Percentiles rank a stretch among this genome's conserved stretches.
These are phyloP conservation scores for Halocynthia roretzi DNA, from an alignment of 23 tunicate species.

Conservation along the genomic window DNA sequence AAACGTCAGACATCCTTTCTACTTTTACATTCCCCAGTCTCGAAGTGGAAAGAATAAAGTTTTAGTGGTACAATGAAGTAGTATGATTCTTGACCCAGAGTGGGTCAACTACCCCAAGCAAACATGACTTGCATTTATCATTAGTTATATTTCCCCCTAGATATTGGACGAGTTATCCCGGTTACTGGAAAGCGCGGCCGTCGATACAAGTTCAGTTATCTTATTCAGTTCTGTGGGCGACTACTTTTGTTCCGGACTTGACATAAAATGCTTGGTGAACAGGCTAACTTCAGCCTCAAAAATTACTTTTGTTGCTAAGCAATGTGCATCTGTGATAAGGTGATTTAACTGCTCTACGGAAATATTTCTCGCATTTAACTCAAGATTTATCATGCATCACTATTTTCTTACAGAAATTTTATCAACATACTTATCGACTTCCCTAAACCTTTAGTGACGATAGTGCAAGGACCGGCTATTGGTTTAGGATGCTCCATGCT, in stretches of 20 bases:
- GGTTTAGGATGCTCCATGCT: slow-evolving; percentile 74
- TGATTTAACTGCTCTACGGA: neutral
- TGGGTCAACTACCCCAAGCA: too few relatives aligned
- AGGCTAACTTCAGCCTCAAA: slow-evolving; percentile 22
- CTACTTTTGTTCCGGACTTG: slow-evolving; percentile 63
- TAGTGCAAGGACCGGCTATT: slow-evolving; percentile 72
- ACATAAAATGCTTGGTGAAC: slow-evolving; percentile 28
- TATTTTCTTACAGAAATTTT: slow-evolving; percentile 45
- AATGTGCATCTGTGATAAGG: slow-evolving; percentile 42
- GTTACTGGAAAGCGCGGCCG: slow-evolving; percentile 50
- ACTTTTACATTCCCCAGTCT: too few relatives aligned
- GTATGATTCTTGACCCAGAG: too few relatives aligned
- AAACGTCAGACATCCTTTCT: too few relatives aligned
- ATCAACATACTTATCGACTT: slow-evolving; percentile 67
- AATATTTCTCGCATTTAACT: neutral
- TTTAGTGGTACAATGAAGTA: too few relatives aligned
- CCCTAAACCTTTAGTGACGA: slow-evolving; percentile 56
- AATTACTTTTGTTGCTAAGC: slow-evolving; percentile 15
- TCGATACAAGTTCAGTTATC: slow-evolving; percentile 35
- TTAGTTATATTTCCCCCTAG: slow-evolving; percentile 17
- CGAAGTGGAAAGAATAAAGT: too few relatives aligned
- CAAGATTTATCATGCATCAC: neutral
- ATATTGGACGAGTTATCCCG: slow-evolving; percentile 52
- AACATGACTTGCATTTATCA: neutral
- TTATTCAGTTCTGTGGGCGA: slow-evolving; percentile 54